A percentile compares a stretch with the other conserved stretches of the same genome.
phyloP scores from a whole-genome alignment of 1,140 invertebrate genomes.

The Drosophila carrolli region DNA sequence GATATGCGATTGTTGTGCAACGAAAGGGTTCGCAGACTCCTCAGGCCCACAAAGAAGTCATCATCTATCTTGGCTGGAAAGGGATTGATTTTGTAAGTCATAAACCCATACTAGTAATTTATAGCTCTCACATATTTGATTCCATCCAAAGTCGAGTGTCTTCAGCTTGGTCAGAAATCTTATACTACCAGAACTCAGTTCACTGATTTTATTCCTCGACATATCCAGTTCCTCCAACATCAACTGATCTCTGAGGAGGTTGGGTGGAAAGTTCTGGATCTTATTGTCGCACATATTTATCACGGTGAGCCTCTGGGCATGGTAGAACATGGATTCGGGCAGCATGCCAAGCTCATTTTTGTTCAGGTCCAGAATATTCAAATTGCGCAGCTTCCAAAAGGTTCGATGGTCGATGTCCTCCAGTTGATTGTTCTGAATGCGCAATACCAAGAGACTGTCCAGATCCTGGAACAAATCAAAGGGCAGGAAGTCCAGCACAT shows the following conservation, averaged over 20 bases:
- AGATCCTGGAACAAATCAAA: conserved; percentile 90
- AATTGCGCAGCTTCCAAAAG: conserved; percentile 88
- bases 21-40: conserved; percentile 86
- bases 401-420: conserved; percentile 88
- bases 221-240: conserved; percentile 87
- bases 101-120: not conserved
- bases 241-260: conserved; percentile 84
- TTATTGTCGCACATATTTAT: conserved; percentile 90
- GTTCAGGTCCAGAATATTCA: conserved; percentile 90
- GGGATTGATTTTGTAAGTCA: not conserved
- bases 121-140: conserved; percentile 79
- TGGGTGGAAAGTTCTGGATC: conserved; percentile 86
- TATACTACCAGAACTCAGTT: conserved; percentile 87
- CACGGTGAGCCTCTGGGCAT: conserved; percentile 87
- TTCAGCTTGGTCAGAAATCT: conserved; percentile 86
- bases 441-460: conserved; percentile 89
- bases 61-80: conserved; percentile 77
- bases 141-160: conserved; percentile 87
- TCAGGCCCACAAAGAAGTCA: conserved; percentile 87
- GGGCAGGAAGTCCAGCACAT: conserved; percentile 91
- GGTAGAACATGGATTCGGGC: conserved; percentile 87
- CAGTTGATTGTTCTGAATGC: conserved; percentile 90
- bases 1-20: conserved; percentile 88
- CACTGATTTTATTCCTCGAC: conserved; percentile 87
- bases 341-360: conserved; percentile 89